Evolutionary conservation across 2,113 vertebrate species (phyloP).

Genomic region (Laterallus jamaicensis): DNA sequence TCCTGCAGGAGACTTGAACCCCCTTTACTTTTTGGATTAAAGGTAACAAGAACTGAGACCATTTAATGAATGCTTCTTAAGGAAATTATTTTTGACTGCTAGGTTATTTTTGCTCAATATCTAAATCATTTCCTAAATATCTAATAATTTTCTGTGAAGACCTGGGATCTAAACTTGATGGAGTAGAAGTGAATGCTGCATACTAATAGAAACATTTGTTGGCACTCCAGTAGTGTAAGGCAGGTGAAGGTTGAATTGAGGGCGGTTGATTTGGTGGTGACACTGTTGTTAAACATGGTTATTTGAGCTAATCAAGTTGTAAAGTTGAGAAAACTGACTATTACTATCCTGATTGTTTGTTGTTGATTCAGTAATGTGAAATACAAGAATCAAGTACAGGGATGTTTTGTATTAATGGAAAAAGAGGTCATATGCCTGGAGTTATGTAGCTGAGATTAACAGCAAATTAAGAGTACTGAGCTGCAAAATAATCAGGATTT

Average conservation of each 20-base stretch:
- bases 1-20: not conserved
- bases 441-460: not conserved
- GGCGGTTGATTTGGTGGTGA: not conserved
- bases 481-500: not conserved
- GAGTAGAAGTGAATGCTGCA: not conserved
- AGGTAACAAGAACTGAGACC: not conserved
- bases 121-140: not conserved
- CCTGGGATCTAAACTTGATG: not conserved
- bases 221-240: not conserved
- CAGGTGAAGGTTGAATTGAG: not conserved
- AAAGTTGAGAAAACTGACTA: not conserved
- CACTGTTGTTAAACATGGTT: not conserved
- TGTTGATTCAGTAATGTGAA: not conserved
- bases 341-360: not conserved
- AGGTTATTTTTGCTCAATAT: not conserved
- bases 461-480: not conserved
- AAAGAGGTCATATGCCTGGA: not conserved
- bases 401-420: not conserved
- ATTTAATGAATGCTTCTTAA: not conserved
- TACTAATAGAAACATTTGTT: not conserved
- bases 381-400: not conserved
- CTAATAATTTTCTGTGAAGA: not conserved
- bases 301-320: not conserved
- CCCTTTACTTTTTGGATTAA: not conserved
- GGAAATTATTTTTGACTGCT: not conserved